Conservation (phyloP, 2,888 invertebrate species). For the Encarsia formosa region DNA sequence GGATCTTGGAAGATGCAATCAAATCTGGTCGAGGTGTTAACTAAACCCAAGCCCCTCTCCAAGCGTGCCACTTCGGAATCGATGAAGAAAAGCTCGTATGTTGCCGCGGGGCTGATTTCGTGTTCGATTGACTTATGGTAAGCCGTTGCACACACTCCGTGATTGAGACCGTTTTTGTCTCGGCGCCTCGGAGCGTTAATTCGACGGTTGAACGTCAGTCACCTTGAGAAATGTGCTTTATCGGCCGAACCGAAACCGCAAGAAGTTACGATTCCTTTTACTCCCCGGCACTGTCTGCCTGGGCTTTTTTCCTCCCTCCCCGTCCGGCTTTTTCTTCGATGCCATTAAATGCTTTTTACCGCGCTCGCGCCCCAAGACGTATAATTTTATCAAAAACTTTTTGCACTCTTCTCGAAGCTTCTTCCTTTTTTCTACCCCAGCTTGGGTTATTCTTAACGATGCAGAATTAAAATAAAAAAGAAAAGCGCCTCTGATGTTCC, state of each 20-base stretch:
- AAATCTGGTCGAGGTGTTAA: no score
- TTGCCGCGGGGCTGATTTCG: neutral
- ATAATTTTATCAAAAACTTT: neutral
- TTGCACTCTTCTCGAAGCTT: neutral
- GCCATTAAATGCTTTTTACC: neutral
- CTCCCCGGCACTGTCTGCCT: neutral
- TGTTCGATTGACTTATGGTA: slow-evolving; percentile 12
- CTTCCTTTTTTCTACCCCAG: neutral
- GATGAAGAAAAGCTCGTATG: slow-evolving; percentile 13
- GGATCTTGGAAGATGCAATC: no score
- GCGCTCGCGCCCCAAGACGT: no score
- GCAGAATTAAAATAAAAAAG: no score
- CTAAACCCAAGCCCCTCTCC: no score
- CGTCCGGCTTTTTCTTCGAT: slow-evolving; percentile 1
- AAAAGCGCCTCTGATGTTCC: no score
- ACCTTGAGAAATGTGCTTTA: slow-evolving; percentile 26
- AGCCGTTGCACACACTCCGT: neutral
- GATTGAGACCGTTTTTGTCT: neutral
- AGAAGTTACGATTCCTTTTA: slow-evolving; percentile 1
- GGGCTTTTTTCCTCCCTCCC: neutral
- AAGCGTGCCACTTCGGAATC: slow-evolving; percentile 24
- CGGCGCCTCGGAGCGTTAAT: neutral
- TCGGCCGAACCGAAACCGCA: slow-evolving; percentile 10
- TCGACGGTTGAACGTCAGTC: slow-evolving; percentile 22
- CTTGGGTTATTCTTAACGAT: no score